Conservation (phyloP, 2,113 vertebrate species). For the Coreoperca whiteheadi region DNA sequence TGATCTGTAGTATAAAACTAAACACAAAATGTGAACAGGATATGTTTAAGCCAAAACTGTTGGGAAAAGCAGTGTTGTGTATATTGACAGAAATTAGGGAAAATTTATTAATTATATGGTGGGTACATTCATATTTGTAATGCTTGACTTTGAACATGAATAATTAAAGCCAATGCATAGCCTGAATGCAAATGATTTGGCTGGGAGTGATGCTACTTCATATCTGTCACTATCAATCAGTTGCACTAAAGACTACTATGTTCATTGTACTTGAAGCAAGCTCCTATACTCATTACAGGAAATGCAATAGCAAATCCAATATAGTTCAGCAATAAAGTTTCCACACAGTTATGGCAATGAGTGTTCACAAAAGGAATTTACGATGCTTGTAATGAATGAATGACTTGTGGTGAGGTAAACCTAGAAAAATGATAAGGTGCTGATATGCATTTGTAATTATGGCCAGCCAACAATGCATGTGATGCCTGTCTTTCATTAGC, state of each 20-base stretch:
- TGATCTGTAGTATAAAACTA: not conserved
- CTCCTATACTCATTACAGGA: slow-evolving; percentile 53
- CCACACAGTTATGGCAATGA: slow-evolving; percentile 36
- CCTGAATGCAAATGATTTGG: slow-evolving; percentile 64
- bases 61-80: not conserved
- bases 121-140: slow-evolving; percentile 41
- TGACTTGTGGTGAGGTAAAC: slow-evolving; percentile 27
- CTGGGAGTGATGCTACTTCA: slow-evolving; percentile 64
- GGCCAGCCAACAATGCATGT: not conserved
- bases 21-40: not conserved
- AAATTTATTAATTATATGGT: slow-evolving; percentile 39
- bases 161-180: slow-evolving; percentile 65
- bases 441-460: slow-evolving; percentile 9
- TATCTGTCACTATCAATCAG: slow-evolving; percentile 74
- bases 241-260: slow-evolving; percentile 54
- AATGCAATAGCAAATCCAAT: slow-evolving; percentile 67
- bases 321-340: slow-evolving; percentile 44
- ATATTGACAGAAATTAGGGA: slow-evolving; percentile 31
- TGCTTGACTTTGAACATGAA: slow-evolving; percentile 63
- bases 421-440: slow-evolving; percentile 12
- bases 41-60: not conserved
- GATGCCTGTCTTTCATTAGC: slow-evolving; percentile 26
- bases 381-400: slow-evolving; percentile 41
- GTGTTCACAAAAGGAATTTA: slow-evolving; percentile 44
- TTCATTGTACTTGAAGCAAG: slow-evolving; percentile 56